Conservation (phyloP, 2,113 vertebrate genomes). For the Octodon degus region DNA sequence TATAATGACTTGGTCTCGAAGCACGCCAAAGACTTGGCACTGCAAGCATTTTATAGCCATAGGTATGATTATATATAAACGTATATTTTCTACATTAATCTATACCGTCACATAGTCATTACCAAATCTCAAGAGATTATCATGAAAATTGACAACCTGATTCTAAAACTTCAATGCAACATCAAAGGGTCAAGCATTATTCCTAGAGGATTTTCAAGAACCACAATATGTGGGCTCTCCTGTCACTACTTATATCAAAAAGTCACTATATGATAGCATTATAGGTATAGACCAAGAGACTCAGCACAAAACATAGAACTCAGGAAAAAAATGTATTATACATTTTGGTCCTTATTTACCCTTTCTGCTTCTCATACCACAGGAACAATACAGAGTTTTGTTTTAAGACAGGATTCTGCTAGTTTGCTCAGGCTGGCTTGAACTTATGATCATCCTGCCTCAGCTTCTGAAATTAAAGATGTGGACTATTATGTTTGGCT, state of each 20-base stretch:
- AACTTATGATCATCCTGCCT: not conserved
- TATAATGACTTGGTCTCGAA: not conserved
- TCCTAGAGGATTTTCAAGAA: not conserved
- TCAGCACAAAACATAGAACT: not conserved
- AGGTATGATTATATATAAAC: not conserved
- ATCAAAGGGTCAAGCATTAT: constrained; percentile 1
- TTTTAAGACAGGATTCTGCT: not conserved
- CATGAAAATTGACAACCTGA: not conserved
- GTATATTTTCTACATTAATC: not conserved
- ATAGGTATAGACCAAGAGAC: not conserved
- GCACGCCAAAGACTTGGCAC: not conserved
- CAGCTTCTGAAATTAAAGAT: not conserved
- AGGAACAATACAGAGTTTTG: not conserved
- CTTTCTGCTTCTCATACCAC: not conserved
- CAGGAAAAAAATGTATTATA: not conserved
- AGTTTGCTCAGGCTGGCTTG: not conserved
- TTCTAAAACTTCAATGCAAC: not conserved
- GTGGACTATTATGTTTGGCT: not conserved
- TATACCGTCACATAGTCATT: not conserved
- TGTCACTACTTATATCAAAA: not conserved
- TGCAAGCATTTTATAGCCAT: not conserved
- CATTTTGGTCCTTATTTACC: not conserved
- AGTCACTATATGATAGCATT: not conserved
- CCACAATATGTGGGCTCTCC: not conserved
- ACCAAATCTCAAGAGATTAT: constrained; percentile 8